Evolutionary conservation across 2,888 invertebrate species (phyloP).

Genomic region (Hanleya hanleyi): DNA sequence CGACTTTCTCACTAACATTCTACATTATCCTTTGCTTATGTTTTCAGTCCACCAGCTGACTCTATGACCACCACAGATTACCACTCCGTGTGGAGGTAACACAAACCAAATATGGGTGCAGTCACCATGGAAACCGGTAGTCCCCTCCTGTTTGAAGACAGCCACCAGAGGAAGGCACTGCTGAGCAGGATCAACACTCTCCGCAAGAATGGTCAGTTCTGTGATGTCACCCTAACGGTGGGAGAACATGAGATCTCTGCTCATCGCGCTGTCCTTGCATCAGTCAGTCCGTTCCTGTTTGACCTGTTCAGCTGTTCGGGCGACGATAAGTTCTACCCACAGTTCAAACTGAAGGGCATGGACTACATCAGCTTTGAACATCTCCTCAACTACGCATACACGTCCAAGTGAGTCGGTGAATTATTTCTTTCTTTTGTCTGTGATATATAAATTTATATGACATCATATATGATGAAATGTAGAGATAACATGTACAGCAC

Average conservation of each 20-base stretch:
- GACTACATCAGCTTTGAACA: slow-evolving; percentile 82
- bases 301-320: slow-evolving; percentile 79
- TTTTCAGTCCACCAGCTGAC: too few relatives aligned
- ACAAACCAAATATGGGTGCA: too few relatives aligned
- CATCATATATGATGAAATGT: too few relatives aligned
- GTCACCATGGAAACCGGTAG: slow-evolving; percentile 7
- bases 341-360: slow-evolving; percentile 79
- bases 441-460: too few relatives aligned
- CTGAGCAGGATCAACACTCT: slow-evolving; percentile 84
- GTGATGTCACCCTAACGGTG: slow-evolving; percentile 88
- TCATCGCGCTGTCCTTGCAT: slow-evolving; percentile 86
- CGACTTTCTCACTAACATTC: too few relatives aligned
- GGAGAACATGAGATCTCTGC: slow-evolving; percentile 83
- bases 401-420: slow-evolving; percentile 77
- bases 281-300: slow-evolving; percentile 85
- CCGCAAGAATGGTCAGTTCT: slow-evolving; percentile 88
- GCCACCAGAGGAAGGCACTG: slow-evolving; percentile 70
- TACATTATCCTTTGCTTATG: too few relatives aligned
- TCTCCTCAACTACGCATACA: slow-evolving; percentile 88
- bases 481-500: too few relatives aligned
- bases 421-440: not conserved
- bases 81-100: too few relatives aligned
- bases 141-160: slow-evolving; percentile 57
- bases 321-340: slow-evolving; percentile 73
- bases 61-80: too few relatives aligned